These are phyloP conservation scores for Lophura nycthemera DNA, from an alignment of 2,113 vertebrate species.

Conservation along the genomic window DNA sequence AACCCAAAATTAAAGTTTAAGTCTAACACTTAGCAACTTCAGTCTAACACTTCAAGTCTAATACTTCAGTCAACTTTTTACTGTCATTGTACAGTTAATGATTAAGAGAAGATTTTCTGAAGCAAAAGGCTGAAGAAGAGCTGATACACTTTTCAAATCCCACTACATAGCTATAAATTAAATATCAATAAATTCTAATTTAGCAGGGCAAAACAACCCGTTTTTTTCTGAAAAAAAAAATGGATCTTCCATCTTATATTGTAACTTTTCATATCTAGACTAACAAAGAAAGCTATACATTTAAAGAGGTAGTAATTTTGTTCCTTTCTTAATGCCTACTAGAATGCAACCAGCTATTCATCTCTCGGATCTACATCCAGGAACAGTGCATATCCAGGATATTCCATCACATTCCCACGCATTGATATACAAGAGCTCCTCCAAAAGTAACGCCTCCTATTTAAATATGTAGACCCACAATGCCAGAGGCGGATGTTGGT, in stretches of 20 bases:
- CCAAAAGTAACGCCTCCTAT: too few species aligned
- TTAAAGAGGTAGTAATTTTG: background rate
- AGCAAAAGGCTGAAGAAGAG: background rate
- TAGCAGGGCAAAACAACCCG: background rate
- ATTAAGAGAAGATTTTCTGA: background rate
- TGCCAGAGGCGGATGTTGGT: too few species aligned
- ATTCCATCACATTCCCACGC: background rate
- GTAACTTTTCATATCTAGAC: background rate
- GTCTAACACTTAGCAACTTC: background rate
- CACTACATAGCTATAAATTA: background rate
- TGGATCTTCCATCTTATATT: accelerated
- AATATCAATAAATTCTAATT: background rate
- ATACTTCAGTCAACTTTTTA: background rate
- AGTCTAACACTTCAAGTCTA: too few species aligned
- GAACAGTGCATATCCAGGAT: background rate
- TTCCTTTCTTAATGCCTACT: background rate
- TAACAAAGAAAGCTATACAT: background rate
- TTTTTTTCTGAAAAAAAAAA: background rate
- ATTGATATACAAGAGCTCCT: background rate
- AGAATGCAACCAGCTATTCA: background rate
- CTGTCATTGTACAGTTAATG: background rate
- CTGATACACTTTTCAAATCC: background rate
- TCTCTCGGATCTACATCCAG: background rate
- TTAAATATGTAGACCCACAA: too few species aligned
- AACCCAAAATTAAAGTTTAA: too few species aligned